Evolutionary conservation across 2,888 invertebrate genomes (phyloP).

Genomic region (Pasiphila rectangulata): DNA sequence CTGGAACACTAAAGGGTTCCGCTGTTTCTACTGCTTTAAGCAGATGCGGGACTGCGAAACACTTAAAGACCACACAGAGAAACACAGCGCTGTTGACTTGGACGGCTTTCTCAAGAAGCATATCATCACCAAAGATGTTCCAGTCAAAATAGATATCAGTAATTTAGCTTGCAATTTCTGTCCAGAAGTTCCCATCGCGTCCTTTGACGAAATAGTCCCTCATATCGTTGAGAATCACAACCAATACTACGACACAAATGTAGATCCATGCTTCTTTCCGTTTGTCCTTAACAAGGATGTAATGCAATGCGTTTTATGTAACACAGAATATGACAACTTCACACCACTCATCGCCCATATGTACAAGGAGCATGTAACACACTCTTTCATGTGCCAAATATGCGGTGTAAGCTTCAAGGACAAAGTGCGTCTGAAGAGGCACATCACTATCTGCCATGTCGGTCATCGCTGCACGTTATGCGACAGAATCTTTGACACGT

Average conservation of each 20-base stretch:
- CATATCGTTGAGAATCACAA: conserved; percentile 48
- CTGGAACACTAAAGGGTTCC: conserved; percentile 61
- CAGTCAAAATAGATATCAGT: conserved; percentile 59
- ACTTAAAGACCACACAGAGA: conserved; percentile 50
- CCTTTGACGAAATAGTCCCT: conserved; percentile 47
- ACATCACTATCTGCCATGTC: conserved; percentile 50
- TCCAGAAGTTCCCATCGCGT: conserved; percentile 31
- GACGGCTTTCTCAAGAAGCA: conserved; percentile 47
- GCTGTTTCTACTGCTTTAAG: conserved; percentile 62
- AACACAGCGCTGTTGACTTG: conserved; percentile 46
- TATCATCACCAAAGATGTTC: conserved; percentile 59
- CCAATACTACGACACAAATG: conserved; percentile 45
- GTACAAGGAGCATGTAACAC: conserved; percentile 57
- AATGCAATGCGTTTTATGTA: conserved; percentile 54
- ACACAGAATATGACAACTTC: conserved; percentile 53
- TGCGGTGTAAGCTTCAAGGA: conserved; percentile 60
- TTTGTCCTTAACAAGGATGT: conserved; percentile 50
- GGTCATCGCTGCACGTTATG: conserved; percentile 58
- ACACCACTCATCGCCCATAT: conserved; percentile 55
- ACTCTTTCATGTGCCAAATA: conserved; percentile 57
- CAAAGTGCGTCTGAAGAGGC: conserved; percentile 52
- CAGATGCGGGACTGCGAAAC: conserved; percentile 49
- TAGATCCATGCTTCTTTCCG: conserved; percentile 54
- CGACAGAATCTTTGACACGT: conserved; percentile 62
- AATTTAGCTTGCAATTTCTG: conserved; percentile 55